phyloP scores from a whole-genome alignment of 2,113 vertebrate species.

The Coregonus clupeaformis region DNA sequence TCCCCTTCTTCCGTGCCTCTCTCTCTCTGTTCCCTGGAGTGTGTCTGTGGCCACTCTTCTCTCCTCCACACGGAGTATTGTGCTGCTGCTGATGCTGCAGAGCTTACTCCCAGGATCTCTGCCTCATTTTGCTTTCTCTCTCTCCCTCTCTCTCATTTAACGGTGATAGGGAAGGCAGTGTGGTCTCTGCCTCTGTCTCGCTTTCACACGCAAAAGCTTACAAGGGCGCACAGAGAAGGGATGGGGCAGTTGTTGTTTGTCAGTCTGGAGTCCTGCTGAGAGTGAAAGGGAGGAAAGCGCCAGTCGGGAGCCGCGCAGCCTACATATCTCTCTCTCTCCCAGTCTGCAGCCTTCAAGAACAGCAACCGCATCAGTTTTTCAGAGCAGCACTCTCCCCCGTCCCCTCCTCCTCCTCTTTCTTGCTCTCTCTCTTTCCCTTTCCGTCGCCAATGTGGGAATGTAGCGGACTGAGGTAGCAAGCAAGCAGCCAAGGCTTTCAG shows the following conservation, averaged over 20 bases:
- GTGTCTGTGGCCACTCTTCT: slow-evolving; percentile 62
- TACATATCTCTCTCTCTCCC: slow-evolving; percentile 47
- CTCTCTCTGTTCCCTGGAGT: slow-evolving; percentile 61
- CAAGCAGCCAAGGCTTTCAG: slow-evolving; percentile 7
- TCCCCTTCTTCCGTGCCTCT: slow-evolving; percentile 16
- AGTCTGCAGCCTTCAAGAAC: slow-evolving; percentile 76
- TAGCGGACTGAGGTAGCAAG: slow-evolving; percentile 62
- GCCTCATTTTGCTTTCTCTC: slow-evolving; percentile 21
- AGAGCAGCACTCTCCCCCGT: slow-evolving; percentile 63
- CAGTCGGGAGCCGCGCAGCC: slow-evolving; percentile 62
- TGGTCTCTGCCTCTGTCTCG: slow-evolving; percentile 12
- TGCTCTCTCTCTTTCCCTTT: slow-evolving; percentile 3
- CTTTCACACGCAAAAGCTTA: slow-evolving; percentile 20
- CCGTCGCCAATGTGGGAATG: slow-evolving; percentile 76
- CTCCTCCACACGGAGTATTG: slow-evolving; percentile 17
- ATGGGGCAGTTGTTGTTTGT: slow-evolving; percentile 45
- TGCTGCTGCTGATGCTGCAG: slow-evolving; percentile 57
- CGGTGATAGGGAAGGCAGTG: too few species aligned
- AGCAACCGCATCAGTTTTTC: slow-evolving; percentile 77
- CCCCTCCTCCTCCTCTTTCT: slow-evolving; percentile 17
- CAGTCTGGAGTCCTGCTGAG: slow-evolving; percentile 60
- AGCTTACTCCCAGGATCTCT: slow-evolving; percentile 46
- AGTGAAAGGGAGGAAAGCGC: slow-evolving; percentile 48
- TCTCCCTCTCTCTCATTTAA: background rate
- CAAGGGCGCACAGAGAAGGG: slow-evolving; percentile 23